These are phyloP conservation scores for Aspidapion aeneum DNA, from an alignment of 2,888 invertebrate genomes.

Conservation along the genomic window DNA sequence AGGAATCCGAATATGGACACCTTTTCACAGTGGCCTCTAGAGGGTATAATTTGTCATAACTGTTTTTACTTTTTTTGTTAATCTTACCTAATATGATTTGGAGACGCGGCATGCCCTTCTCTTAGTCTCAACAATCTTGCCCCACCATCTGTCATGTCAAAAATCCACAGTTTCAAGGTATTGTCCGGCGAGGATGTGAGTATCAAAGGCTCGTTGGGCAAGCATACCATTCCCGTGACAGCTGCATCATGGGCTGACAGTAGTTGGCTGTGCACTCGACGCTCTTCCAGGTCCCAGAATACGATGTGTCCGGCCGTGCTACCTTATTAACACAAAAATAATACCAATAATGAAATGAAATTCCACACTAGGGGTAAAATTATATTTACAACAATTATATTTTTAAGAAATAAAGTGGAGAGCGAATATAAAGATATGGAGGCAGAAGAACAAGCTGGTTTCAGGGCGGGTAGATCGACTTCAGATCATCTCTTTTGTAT, in stretches of 20 bases:
- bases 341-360: no score
- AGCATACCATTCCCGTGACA: conserved; percentile 77
- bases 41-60: no score
- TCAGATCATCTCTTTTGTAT: no score
- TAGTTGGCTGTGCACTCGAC: conserved; percentile 74
- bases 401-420: no score
- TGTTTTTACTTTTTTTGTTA: no score
- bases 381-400: no score
- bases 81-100: conserved; percentile 61
- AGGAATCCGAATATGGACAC: no score
- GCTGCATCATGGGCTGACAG: conserved; percentile 71
- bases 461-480: no score
- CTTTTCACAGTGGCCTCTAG: no score
- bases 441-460: no score
- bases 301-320: conserved; percentile 76
- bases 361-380: no score
- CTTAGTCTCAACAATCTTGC: conserved; percentile 75
- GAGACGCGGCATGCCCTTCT: conserved; percentile 76
- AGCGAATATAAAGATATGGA: no score
- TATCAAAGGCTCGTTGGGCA: conserved; percentile 86
- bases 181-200: conserved; percentile 93
- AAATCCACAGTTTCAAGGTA: conserved; percentile 85
- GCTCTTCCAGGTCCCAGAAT: conserved; percentile 90
- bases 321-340: conserved; percentile 10
- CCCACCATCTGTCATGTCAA: conserved; percentile 90